Evolutionary conservation across 35 echinoderm and acorn worm species (phyloP).

Genomic region (Lytechinus variegatus): DNA sequence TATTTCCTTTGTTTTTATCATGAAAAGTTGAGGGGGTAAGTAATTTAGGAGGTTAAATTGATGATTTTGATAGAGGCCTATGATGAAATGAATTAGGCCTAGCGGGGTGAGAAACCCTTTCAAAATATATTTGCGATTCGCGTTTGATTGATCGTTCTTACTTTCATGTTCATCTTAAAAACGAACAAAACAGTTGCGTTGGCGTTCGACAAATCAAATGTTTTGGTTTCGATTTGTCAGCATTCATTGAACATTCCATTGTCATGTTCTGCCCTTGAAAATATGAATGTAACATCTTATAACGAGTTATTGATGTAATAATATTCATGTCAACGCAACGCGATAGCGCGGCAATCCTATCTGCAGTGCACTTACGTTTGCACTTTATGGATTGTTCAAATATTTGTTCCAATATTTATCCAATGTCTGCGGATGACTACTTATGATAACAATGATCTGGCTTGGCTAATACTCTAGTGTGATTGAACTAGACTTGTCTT

Average conservation of each 20-base stretch:
- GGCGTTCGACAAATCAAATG: background rate
- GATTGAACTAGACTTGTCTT: background rate
- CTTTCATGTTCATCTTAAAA: background rate
- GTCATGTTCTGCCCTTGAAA: background rate
- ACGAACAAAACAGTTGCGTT: background rate
- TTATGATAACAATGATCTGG: background rate
- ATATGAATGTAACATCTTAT: background rate
- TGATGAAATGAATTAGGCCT: too few relatives aligned
- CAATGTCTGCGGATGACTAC: background rate
- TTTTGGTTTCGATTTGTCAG: background rate
- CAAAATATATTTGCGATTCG: background rate
- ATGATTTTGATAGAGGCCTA: too few relatives aligned
- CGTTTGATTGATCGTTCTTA: background rate
- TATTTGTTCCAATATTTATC: conserved; percentile 1
- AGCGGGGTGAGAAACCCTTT: too few relatives aligned
- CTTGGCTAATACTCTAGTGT: background rate
- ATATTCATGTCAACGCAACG: background rate
- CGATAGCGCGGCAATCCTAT: background rate
- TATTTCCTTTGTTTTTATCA: too few relatives aligned
- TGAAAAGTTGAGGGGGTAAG: too few relatives aligned
- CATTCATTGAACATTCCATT: background rate
- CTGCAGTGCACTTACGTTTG: background rate
- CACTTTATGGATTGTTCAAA: conserved; percentile 2
- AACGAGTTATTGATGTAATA: background rate
- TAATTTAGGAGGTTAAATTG: too few relatives aligned